A percentile compares a stretch with the other conserved stretches of the same genome.
These are phyloP conservation scores for Ylistrum balloti DNA, from an alignment of 1,140 invertebrate genomes.

Conservation along the genomic window DNA sequence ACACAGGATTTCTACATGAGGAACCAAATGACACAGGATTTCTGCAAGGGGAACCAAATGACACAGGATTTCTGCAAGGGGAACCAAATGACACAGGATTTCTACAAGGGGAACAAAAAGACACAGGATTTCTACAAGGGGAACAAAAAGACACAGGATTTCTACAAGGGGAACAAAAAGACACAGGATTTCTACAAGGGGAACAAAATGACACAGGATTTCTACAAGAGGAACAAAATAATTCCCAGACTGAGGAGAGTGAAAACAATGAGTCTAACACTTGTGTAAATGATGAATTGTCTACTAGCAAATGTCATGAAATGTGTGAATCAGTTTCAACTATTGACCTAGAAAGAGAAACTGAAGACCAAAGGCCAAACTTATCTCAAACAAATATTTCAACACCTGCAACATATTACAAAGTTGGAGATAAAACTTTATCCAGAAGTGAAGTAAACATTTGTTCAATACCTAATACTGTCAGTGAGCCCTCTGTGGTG, in stretches of 20 bases:
- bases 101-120: neutral
- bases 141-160: conserved; percentile 3
- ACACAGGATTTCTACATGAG: neutral
- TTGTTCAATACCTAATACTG: neutral
- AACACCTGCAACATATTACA: neutral
- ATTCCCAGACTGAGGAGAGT: neutral
- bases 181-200: neutral
- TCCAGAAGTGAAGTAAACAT: neutral
- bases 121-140: neutral
- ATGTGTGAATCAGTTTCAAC: neutral
- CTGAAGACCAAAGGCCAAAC: neutral
- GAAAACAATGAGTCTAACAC: neutral
- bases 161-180: neutral
- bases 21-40: neutral
- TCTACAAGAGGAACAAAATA: neutral
- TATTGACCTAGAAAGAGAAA: neutral
- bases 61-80: neutral
- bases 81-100: neutral
- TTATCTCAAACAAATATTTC: neutral
- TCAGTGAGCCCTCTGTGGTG: no score
- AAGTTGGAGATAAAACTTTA: neutral
- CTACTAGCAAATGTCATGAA: neutral
- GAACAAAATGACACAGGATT: neutral
- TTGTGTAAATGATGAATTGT: neutral
- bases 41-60: neutral